Evolutionary conservation across 2,888 invertebrate species (phyloP), one percentile per base, ranked within the genome.

Genomic region (Harpalus rubripes): DNA sequence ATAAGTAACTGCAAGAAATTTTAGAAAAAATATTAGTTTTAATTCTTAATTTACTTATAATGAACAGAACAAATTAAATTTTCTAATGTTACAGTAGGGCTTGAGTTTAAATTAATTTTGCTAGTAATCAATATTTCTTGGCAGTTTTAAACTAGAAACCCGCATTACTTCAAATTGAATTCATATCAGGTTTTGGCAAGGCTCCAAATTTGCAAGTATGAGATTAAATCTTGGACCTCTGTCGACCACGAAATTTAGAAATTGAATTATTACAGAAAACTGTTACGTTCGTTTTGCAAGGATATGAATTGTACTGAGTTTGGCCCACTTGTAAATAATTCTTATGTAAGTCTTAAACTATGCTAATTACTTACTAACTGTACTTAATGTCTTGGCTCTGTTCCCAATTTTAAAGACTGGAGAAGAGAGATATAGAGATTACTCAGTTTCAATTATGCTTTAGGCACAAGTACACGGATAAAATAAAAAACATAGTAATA

Each of bases 151-250:
- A 26, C 26, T n/a, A 63, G 63, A 63, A 63, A 63, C 26, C 26
- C 63, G 18, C 26, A 26, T 26, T 63, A 4, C 63, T 22, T 26
- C 63, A 12, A 26, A 63, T 22, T 4, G 63, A 63, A 63, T 63
- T 63, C 63, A 63, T 26, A n/a, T 63, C 63, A 63, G 63, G 63
- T 63, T 63, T 63, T 63, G 26, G 63, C 26, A 63, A 63, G 12
- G 5, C 63, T 8, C 26, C 63, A 63, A 63, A 63, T 26, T 63
- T 63, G 22, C 26, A 63, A 63, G 63, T 26, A 63, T 26, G 26
- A 26, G 63, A 63, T 63, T 63, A 63, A 63, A 63, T 63, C 26
- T 63, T 63, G 63, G 63, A 63, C 63, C 59, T 63, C 26, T 63
- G 63, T 63, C 63, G 32, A 26, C 63, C 63, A 26, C 22, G 63